Conservation (phyloP, 2,888 invertebrate species). For the Allygus modestus region DNA sequence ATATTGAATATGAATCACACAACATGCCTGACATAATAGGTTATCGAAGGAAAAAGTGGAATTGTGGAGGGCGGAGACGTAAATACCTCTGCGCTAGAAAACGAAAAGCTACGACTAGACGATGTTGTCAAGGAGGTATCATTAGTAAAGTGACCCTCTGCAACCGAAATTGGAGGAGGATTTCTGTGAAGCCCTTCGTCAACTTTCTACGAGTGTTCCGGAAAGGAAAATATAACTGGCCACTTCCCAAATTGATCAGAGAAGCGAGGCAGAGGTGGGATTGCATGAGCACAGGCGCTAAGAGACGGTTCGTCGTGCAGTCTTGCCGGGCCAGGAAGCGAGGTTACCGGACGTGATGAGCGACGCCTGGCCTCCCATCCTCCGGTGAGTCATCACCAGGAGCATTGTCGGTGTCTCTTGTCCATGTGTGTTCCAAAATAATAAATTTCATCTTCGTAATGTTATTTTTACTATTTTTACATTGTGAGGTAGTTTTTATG, state of each 20-base stretch:
- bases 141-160: conserved; percentile 52
- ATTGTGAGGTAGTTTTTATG: no score
- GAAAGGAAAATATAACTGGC: conserved; percentile 9
- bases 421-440: no score
- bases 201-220: conserved; percentile 61
- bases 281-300: background rate
- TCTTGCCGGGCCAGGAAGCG: conserved; percentile 42
- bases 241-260: conserved; percentile 10
- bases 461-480: no score
- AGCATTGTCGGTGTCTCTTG: no score
- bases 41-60: conserved; percentile 16
- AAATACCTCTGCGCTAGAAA: conserved; percentile 42
- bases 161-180: conserved; percentile 62
- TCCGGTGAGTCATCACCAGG: no score
- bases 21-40: no score
- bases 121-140: conserved; percentile 45
- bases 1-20: no score
- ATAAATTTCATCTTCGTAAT: no score
- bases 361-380: no score
- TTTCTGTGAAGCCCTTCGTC: conserved; percentile 61
- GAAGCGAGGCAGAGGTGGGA: conserved; percentile 40
- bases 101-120: conserved; percentile 44
- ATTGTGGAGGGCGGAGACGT: conserved; percentile 25
- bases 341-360: conserved; percentile 32
- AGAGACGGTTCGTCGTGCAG: background rate